Evolutionary conservation across 2,797 vertebrate species (phyloP).

Genomic region (Dallia pectoralis): DNA sequence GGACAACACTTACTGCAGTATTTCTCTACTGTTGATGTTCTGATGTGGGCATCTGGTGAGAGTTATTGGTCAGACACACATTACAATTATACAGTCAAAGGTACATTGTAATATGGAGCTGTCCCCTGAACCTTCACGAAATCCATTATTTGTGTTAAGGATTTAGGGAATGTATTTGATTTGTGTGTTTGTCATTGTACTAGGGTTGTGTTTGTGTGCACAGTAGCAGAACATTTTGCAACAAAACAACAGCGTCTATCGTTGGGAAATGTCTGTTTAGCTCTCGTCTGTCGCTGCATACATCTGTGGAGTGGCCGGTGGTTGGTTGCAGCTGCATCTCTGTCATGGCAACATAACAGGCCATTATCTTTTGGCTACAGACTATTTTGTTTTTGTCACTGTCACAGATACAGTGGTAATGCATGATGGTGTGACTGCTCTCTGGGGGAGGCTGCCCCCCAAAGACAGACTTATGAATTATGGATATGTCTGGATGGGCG

Average conservation of each 20-base stretch:
- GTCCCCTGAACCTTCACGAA: neutral
- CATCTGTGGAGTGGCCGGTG: neutral
- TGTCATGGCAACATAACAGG: conserved; percentile 70
- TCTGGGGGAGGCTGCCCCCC: conserved; percentile 44
- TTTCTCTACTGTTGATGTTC: neutral
- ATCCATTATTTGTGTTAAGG: neutral
- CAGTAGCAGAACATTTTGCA: neutral
- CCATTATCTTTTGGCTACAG: conserved; percentile 56
- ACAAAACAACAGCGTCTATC: neutral
- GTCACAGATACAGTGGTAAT: conserved; percentile 44
- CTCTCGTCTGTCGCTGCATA: neutral
- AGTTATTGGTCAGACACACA: neutral
- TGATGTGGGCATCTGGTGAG: neutral
- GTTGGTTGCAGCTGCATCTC: conserved; percentile 38
- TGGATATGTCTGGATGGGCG: conserved; percentile 64
- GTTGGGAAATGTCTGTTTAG: neutral
- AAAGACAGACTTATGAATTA: conserved; percentile 70
- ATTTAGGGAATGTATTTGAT: neutral
- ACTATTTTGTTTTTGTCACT: conserved; percentile 50
- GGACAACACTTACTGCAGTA: neutral
- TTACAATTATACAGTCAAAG: neutral
- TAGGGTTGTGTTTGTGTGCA: neutral
- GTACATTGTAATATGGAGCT: neutral
- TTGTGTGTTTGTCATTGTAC: neutral
- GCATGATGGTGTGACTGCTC: conserved; percentile 54